Evolutionary conservation across 1,140 invertebrate species (phyloP).

Genomic region (Drosophila pachea): DNA sequence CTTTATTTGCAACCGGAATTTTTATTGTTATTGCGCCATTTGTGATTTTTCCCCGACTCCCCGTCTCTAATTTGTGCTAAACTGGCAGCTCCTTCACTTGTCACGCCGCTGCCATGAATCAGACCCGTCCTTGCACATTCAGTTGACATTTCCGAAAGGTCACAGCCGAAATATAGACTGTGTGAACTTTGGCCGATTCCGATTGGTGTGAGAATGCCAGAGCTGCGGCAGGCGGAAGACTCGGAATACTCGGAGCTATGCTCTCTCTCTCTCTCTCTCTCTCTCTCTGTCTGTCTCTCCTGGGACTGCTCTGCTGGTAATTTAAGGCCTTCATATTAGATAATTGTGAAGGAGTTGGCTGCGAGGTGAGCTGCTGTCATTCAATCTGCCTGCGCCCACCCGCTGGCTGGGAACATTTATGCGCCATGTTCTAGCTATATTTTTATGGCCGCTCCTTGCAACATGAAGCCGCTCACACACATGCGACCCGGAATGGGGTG

Average conservation of each 20-base stretch:
- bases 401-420: slow-evolving; percentile 58
- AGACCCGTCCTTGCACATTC: slow-evolving; percentile 14
- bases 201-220: slow-evolving; percentile 12
- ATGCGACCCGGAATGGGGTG: not conserved
- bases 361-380: slow-evolving; percentile 35
- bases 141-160: slow-evolving; percentile 30
- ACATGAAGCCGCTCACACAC: slow-evolving; percentile 54
- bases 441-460: slow-evolving; percentile 70
- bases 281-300: not conserved
- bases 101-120: slow-evolving; percentile 33
- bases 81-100: slow-evolving; percentile 28
- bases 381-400: slow-evolving; percentile 31
- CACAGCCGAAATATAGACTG: not conserved
- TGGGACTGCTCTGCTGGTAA: slow-evolving; percentile 32
- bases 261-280: not conserved
- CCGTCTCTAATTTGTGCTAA: slow-evolving; percentile 54
- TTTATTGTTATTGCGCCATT: slow-evolving; percentile 74
- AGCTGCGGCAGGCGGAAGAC: too few species aligned
- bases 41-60: slow-evolving; percentile 69
- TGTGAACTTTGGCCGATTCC: not conserved
- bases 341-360: slow-evolving; percentile 20
- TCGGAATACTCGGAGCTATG: not conserved
- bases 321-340: slow-evolving; percentile 24
- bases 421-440: slow-evolving; percentile 76
- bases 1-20: slow-evolving; percentile 75